phyloP scores from a whole-genome alignment of 2,888 invertebrate species.

The Amorpha juglandis region DNA sequence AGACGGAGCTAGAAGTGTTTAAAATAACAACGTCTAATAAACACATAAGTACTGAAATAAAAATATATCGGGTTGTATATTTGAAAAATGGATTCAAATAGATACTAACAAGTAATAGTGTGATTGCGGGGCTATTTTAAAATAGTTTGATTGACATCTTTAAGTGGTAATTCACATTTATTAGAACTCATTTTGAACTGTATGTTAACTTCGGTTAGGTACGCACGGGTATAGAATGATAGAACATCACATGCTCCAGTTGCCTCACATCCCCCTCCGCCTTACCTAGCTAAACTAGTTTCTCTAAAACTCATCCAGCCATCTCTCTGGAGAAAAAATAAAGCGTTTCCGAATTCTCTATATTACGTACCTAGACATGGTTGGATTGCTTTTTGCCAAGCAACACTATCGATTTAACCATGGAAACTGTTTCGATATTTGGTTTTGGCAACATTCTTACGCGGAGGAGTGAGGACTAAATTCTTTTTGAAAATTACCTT shows the following conservation, averaged over 20 bases:
- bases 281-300: neutral
- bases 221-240: neutral
- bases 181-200: neutral
- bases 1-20: no score
- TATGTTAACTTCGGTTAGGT: neutral
- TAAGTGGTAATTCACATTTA: neutral
- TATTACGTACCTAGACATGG: slow-evolving; percentile 12
- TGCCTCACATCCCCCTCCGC: no score
- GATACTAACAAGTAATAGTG: no score
- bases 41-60: no score
- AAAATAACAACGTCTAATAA: no score
- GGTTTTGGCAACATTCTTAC: neutral
- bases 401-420: slow-evolving; percentile 9
- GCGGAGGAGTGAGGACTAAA: neutral
- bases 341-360: neutral
- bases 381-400: slow-evolving; percentile 9
- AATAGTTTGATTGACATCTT: no score
- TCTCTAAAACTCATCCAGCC: neutral
- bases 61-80: no score
- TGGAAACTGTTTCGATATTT: neutral
- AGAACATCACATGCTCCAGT: no score
- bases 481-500: neutral
- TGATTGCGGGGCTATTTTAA: no score
- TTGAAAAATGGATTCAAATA: no score
- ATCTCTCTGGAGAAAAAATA: neutral